phyloP scores from a whole-genome alignment of 2,113 vertebrate genomes.

The Nycticorax nycticorax region DNA sequence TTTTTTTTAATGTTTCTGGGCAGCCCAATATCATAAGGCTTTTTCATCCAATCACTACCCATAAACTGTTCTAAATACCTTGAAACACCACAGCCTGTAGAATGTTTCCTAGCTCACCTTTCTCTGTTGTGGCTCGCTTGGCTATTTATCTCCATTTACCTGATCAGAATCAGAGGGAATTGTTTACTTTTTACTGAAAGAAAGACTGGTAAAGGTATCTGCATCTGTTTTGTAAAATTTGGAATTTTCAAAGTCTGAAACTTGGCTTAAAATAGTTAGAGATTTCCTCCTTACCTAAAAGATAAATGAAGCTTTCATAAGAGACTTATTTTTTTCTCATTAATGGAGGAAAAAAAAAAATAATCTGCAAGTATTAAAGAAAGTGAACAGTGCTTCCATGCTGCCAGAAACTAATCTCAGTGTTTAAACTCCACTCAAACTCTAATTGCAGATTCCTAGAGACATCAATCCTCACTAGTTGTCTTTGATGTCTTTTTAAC shows the following conservation, averaged over 20 bases:
- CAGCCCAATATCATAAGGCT: background rate
- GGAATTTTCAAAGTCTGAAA: background rate
- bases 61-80: background rate
- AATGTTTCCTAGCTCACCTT: background rate
- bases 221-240: background rate
- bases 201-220: background rate
- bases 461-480: background rate
- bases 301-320: background rate
- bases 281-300: background rate
- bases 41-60: background rate
- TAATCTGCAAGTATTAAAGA: background rate
- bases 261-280: background rate
- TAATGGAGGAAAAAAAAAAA: background rate
- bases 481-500: constrained; percentile 10
- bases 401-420: background rate
- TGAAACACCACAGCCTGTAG: background rate
- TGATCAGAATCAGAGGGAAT: background rate
- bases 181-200: background rate
- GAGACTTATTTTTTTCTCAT: background rate
- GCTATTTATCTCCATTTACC: background rate
- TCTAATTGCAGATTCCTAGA: background rate
- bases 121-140: background rate
- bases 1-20: background rate
- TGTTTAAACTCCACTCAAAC: background rate
- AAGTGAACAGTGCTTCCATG: background rate